phyloP scores from a whole-genome alignment of 2,888 invertebrate species.

The Scelioninae gen. 1 region DNA sequence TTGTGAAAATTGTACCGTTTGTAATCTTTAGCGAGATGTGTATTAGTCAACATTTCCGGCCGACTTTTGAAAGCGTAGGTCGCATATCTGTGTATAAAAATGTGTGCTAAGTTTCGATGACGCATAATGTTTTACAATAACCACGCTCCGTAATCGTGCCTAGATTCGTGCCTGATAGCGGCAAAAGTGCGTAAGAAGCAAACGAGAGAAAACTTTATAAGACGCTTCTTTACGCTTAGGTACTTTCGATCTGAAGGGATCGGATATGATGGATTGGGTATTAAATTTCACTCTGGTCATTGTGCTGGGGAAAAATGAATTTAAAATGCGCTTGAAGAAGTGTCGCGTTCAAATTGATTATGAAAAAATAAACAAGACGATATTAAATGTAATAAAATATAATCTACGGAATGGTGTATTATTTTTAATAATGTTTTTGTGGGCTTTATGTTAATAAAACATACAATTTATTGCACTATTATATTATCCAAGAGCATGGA shows the following conservation, averaged over 20 bases:
- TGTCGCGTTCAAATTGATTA: background rate
- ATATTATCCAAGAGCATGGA: no score
- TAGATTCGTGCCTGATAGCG: constrained; percentile 25
- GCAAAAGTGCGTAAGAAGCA: constrained; percentile 25
- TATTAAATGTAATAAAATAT: background rate
- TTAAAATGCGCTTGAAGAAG: background rate
- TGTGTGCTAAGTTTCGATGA: constrained; percentile 41
- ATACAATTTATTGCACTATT: no score
- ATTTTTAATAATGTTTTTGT: background rate
- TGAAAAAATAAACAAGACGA: background rate
- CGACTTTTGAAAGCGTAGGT: constrained; percentile 47
- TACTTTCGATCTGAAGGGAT: constrained; percentile 26
- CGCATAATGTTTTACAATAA: constrained; percentile 46
- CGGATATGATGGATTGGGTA: constrained; percentile 33
- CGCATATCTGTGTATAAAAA: constrained; percentile 34
- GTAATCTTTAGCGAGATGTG: constrained; percentile 8
- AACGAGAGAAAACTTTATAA: constrained; percentile 13
- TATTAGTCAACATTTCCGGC: constrained; percentile 51
- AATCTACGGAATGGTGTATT: background rate
- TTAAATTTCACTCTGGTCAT: constrained; percentile 33
- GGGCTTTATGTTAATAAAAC: no score
- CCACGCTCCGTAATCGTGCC: constrained; percentile 19
- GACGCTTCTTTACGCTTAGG: constrained; percentile 3
- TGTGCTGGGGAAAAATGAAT: constrained; percentile 24
- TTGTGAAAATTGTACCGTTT: constrained; percentile 15